A percentile compares a stretch with the other conserved stretches of the same genome.
These are phyloP conservation scores for Pseudonaja textilis DNA, from an alignment of 2,113 vertebrate species.

Conservation along the genomic window DNA sequence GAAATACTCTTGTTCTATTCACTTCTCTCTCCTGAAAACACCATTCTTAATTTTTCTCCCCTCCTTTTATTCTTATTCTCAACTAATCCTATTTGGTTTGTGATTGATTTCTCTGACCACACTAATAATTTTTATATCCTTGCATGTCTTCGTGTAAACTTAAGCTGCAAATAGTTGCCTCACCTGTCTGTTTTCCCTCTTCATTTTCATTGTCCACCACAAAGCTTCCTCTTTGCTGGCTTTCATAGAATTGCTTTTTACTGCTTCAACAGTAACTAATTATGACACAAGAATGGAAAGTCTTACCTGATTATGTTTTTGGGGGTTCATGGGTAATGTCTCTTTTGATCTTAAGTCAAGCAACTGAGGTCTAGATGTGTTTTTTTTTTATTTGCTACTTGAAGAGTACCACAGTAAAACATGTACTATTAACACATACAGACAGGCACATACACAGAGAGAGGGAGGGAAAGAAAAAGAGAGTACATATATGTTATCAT, in stretches of 20 bases:
- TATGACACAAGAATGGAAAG: not conserved
- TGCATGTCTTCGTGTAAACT: not conserved
- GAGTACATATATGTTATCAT: not conserved
- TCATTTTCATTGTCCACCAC: not conserved
- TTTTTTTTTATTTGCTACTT: not conserved
- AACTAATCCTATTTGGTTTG: not conserved
- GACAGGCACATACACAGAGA: not conserved
- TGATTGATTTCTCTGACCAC: not conserved
- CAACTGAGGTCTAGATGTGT: not conserved
- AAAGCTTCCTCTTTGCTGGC: not conserved
- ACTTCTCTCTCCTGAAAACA: not conserved
- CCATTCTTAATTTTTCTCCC: not conserved
- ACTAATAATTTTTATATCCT: not conserved
- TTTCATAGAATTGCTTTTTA: not conserved
- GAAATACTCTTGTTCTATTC: not conserved
- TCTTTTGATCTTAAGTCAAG: conserved; percentile 4
- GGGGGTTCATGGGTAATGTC: not conserved
- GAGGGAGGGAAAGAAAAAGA: not conserved
- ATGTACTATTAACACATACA: not conserved
- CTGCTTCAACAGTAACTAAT: not conserved
- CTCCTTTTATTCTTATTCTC: not conserved
- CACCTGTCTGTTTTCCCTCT: not conserved
- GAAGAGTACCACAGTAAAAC: not conserved
- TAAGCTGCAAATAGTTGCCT: not conserved
- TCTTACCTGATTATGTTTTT: conserved; percentile 14